Evolutionary conservation across 2,797 vertebrate species (phyloP).

Genomic region (Antrozous pallidus): DNA sequence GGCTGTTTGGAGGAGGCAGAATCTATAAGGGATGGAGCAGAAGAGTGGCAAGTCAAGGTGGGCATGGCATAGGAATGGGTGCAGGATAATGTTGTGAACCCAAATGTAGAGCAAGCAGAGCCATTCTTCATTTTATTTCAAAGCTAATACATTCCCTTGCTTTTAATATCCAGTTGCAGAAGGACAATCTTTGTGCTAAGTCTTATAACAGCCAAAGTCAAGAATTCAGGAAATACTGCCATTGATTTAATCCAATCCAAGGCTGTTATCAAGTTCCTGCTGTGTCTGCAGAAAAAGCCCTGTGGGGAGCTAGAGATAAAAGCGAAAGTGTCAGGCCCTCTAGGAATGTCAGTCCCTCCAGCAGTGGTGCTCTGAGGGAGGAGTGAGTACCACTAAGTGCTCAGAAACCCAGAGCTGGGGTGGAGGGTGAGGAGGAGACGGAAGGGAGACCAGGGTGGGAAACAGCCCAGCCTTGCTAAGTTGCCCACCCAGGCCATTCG

Average conservation of each 20-base stretch:
- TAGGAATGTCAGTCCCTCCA: constrained; percentile 21
- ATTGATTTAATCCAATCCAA: neutral
- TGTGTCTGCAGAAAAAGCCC: neutral
- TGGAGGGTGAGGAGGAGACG: neutral
- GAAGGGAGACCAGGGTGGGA: neutral
- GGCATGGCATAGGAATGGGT: neutral
- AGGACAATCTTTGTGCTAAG: neutral
- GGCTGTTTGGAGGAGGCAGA: neutral
- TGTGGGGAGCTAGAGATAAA: neutral
- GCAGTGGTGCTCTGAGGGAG: neutral
- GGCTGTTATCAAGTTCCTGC: constrained; percentile 13
- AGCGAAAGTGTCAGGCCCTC: neutral
- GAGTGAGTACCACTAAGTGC: neutral
- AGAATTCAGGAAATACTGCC: constrained; percentile 5
- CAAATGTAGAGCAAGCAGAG: neutral
- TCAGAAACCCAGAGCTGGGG: neutral
- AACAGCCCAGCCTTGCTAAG: neutral
- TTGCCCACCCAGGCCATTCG: neutral
- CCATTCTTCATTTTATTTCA: neutral
- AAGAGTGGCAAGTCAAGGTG: neutral
- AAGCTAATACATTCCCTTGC: neutral
- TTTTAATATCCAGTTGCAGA: neutral
- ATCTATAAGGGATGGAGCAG: neutral
- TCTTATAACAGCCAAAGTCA: neutral
- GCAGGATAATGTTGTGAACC: neutral